Evolutionary conservation across 2,113 vertebrate genomes (phyloP).

Genomic region (Corythornis madagascariensis): DNA sequence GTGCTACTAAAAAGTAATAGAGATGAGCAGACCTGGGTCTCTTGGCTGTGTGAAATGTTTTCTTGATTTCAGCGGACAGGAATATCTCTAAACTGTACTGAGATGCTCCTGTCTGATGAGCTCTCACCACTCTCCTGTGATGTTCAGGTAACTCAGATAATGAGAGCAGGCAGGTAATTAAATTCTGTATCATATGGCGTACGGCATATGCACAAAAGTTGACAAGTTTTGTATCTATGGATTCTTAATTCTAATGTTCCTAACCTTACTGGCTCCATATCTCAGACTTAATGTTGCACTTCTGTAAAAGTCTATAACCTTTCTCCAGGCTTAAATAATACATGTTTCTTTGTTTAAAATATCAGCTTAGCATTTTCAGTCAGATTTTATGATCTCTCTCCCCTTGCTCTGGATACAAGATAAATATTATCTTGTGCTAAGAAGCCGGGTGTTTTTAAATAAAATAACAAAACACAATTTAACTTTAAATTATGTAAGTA

Average conservation of each 20-base stretch:
- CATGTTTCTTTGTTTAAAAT: neutral
- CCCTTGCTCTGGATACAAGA: neutral
- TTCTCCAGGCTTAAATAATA: neutral
- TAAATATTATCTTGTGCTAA: neutral
- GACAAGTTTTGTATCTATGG: neutral
- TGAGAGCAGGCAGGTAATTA: neutral
- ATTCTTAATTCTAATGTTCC: neutral
- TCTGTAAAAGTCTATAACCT: neutral
- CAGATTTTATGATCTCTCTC: neutral
- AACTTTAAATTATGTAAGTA: neutral
- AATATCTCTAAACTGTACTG: neutral
- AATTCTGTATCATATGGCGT: neutral
- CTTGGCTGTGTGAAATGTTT: neutral
- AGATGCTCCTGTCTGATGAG: neutral
- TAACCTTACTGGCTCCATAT: neutral
- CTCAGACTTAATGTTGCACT: neutral
- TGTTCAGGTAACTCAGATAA: neutral
- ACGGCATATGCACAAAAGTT: neutral
- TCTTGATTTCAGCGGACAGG: neutral
- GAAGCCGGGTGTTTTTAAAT: neutral
- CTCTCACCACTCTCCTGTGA: neutral
- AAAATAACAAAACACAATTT: neutral
- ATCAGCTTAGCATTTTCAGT: neutral
- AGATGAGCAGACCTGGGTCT: neutral
- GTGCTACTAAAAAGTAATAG: neutral